These are phyloP conservation scores for Oligia fasciuncula DNA, from an alignment of 2,888 invertebrate genomes.

Conservation along the genomic window DNA sequence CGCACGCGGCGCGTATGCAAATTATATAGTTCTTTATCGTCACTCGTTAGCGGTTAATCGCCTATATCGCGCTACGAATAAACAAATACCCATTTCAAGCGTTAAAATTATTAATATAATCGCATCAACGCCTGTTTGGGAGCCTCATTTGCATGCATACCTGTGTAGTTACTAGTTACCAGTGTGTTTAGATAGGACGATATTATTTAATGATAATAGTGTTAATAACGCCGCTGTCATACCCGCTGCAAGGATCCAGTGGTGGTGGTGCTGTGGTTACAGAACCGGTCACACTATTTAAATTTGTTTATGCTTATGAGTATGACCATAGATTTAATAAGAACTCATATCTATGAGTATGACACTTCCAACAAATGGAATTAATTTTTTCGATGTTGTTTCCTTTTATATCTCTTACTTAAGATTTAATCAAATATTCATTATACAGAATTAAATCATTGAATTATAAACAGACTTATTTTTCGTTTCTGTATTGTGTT, in stretches of 20 bases:
- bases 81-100: conserved; percentile 84
- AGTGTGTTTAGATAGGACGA: conserved; percentile 80
- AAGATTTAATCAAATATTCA: conserved; percentile 16
- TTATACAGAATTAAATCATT: not conserved
- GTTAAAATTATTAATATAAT: conserved; percentile 86
- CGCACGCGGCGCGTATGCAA: conserved; percentile 71
- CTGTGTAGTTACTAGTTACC: conserved; percentile 47
- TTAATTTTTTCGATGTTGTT: conserved; percentile 6
- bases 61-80: conserved; percentile 80
- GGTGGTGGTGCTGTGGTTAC: conserved; percentile 63
- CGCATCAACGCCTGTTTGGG: conserved; percentile 70
- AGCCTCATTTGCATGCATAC: conserved; percentile 77
- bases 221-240: conserved; percentile 70
- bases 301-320: conserved; percentile 66
- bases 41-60: conserved; percentile 83
- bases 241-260: conserved; percentile 61
- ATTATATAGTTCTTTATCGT: conserved; percentile 75
- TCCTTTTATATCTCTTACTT: conserved; percentile 18
- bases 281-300: conserved; percentile 71
- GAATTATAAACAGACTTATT: not conserved
- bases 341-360: no score
- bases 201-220: conserved; percentile 80
- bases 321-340: no score
- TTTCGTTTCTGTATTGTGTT: not conserved
- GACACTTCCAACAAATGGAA: conserved; percentile 45